Evolutionary conservation across 2,113 vertebrate genomes (phyloP).

Genomic region (Corapipo altera): DNA sequence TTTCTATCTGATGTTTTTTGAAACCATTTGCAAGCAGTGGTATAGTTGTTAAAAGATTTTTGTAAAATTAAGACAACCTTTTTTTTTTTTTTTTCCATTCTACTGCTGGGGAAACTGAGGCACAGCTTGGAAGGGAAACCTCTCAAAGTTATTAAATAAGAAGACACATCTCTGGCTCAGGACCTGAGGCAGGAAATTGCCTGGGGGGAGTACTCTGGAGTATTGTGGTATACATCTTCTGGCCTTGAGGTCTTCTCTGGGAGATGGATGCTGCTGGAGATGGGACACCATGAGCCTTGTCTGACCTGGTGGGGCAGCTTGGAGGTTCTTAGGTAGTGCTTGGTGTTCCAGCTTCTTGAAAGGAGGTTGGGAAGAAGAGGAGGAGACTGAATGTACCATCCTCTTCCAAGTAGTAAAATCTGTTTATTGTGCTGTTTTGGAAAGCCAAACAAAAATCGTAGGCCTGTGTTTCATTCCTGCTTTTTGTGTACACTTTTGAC

Average conservation of each 20-base stretch:
- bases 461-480: not conserved
- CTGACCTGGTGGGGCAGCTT: not conserved
- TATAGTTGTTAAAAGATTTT: not conserved
- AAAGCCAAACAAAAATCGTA: not conserved
- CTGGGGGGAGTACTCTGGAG: not conserved
- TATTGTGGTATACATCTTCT: not conserved
- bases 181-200: not conserved
- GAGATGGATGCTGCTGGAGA: not conserved
- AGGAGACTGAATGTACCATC: not conserved
- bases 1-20: not conserved
- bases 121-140: not conserved
- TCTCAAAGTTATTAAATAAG: not conserved
- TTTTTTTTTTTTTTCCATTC: not conserved
- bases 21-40: not conserved
- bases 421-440: not conserved
- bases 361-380: not conserved
- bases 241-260: not conserved
- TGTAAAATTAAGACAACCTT: not conserved
- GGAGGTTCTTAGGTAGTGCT: not conserved
- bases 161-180: not conserved
- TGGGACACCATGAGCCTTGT: not conserved
- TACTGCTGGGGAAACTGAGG: not conserved
- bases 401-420: not conserved
- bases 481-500: rapidly evolving
- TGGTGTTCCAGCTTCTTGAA: not conserved